phyloP scores from a whole-genome alignment of 2,113 vertebrate genomes.

The Meleagris gallopavo region DNA sequence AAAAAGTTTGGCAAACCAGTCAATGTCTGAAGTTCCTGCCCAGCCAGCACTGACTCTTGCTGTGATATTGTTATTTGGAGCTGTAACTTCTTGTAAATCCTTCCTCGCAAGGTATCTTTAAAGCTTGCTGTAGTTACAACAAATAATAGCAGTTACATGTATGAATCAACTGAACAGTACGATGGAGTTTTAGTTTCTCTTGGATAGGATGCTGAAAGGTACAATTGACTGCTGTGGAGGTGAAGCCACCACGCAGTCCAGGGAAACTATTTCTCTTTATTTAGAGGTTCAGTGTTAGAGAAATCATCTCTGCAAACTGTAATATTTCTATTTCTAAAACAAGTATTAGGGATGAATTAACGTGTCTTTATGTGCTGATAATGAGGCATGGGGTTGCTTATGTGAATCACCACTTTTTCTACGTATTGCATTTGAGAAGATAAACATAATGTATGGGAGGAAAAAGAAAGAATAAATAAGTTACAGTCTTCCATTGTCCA shows the following conservation, averaged over 20 bases:
- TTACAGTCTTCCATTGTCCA: neutral
- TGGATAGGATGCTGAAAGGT: neutral
- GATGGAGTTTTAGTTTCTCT: constrained; percentile 6
- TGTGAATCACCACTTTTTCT: neutral
- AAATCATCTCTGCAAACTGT: neutral
- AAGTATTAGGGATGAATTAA: neutral
- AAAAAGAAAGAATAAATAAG: neutral
- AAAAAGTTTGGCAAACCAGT: neutral
- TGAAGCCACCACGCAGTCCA: neutral
- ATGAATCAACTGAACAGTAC: neutral
- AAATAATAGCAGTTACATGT: neutral
- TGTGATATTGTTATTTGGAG: neutral
- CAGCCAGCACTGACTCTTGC: neutral
- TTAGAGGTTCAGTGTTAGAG: neutral
- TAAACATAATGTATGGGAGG: neutral
- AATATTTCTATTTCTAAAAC: neutral
- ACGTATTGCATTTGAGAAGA: neutral
- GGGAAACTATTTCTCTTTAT: neutral
- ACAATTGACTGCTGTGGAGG: neutral
- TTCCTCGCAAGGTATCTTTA: neutral
- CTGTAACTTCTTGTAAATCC: constrained; percentile 31
- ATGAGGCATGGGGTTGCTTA: neutral
- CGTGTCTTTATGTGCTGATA: neutral
- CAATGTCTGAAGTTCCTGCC: neutral
- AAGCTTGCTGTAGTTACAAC: neutral